Evolutionary conservation across 2,888 invertebrate genomes (phyloP), one percentile per base, ranked within the genome.

Genomic region (Drosophila borealis): DNA sequence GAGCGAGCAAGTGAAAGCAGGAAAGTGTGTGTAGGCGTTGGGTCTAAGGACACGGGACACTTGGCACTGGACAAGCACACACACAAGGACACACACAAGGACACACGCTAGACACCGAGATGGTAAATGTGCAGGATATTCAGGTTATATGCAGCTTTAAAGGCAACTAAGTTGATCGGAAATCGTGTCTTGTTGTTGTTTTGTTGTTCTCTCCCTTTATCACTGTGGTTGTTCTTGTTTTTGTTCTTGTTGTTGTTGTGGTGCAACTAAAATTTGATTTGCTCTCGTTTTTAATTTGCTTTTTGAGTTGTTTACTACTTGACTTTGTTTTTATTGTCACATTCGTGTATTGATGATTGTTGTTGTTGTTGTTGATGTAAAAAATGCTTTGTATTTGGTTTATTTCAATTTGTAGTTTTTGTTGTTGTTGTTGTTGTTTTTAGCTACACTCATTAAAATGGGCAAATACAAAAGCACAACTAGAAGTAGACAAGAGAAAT

Each of bases 401-500:
- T 70, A 60, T 55, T 62, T 21, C n/a, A n/a, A n/a, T n/a, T n/a
- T n/a, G n/a, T n/a, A n/a, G n/a, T 44, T 66, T 14, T 51, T 57
- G 37, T 59, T 69, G 34, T 72, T 71, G 25, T 50, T 69, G 53
- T 76, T 71, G 62, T 81, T 74, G 59, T 69, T 83, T 72, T 72
- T 80, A 70, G 78, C 85, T 84, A 84, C 77, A 82, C 81, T 84
- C 83, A 84, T 81, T 84, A 83, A 84, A 85, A 85, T 84, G 85
- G 86, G 83, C 83, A 85, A 85, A 84, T 84, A 84, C 78, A 81
- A 84, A 84, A 83, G 85, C 85, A 84, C 83, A 85, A 84, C 83
- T 84, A 84, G 83, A 84, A 84, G 62, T 81, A 85, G 83, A 84
- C 75, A 82, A 83, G 82, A 84, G 80, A 82, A 84, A 84, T 85